Conservation (phyloP, 2,888 invertebrate genomes). For the Malthinus seriepunctatus region DNA sequence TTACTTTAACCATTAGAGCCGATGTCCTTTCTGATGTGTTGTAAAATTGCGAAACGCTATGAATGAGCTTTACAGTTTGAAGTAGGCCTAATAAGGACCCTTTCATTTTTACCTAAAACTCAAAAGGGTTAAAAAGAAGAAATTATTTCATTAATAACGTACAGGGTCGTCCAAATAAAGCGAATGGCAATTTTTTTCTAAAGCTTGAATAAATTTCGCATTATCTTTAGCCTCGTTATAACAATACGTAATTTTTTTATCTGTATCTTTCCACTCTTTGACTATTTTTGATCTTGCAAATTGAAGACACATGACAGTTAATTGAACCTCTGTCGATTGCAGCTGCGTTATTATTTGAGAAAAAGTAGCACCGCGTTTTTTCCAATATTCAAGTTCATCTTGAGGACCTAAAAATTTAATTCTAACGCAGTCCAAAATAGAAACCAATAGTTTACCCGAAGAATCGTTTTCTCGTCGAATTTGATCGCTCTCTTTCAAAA, state of each 20-base stretch:
- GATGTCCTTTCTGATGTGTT: conserved; percentile 96
- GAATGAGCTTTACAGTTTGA: conserved; percentile 90
- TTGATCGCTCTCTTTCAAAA: conserved; percentile 89
- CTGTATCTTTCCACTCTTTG: conserved; percentile 81
- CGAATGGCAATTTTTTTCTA: conserved; percentile 94
- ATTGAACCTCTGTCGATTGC: conserved; percentile 74
- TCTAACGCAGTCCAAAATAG: not conserved
- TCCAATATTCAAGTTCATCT: conserved; percentile 96
- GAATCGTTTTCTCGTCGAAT: conserved; percentile 89
- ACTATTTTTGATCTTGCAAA: conserved; percentile 78
- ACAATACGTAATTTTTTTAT: conserved; percentile 90
- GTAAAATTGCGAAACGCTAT: conserved; percentile 93
- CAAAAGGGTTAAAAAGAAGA: not conserved
- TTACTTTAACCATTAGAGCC: conserved; percentile 92
- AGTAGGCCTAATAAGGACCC: conserved; percentile 86
- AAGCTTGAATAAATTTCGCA: conserved; percentile 90
- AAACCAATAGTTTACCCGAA: conserved; percentile 53
- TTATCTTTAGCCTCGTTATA: conserved; percentile 96
- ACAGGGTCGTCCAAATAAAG: conserved; percentile 92
- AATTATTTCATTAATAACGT: not conserved
- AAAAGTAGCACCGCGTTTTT: conserved; percentile 90
- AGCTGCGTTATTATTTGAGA: conserved; percentile 81
- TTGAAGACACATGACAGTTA: conserved; percentile 76
- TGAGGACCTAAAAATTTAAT: conserved; percentile 72
- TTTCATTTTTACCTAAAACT: conserved; percentile 75